These are phyloP conservation scores for Dromas ardeola DNA, from an alignment of 2,113 vertebrate genomes.

Conservation along the genomic window DNA sequence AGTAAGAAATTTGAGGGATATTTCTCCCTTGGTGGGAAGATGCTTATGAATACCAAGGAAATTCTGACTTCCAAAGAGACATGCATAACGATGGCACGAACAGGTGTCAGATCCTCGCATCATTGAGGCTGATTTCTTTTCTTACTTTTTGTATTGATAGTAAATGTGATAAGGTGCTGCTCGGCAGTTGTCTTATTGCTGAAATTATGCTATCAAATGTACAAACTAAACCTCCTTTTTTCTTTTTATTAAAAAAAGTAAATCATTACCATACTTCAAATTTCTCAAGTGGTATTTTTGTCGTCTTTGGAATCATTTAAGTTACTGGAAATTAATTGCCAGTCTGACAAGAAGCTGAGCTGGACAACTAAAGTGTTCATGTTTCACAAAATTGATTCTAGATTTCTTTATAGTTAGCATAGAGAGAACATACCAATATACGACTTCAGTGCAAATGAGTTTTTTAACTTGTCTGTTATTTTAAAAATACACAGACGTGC, in stretches of 20 bases:
- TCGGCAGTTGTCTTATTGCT: neutral
- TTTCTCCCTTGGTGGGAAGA: constrained; percentile 45
- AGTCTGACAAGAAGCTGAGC: neutral
- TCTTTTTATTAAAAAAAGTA: neutral
- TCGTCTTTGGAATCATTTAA: neutral
- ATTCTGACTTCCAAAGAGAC: neutral
- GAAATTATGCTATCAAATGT: neutral
- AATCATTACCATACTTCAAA: neutral
- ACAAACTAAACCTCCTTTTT: neutral
- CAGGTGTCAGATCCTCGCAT: neutral
- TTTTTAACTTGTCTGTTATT: neutral
- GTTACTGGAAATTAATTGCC: neutral
- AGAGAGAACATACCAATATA: neutral
- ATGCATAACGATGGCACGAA: neutral
- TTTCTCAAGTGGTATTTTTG: neutral
- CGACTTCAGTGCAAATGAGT: neutral
- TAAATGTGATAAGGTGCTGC: neutral
- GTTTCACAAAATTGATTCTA: neutral
- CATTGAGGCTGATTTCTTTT: neutral
- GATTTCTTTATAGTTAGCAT: neutral
- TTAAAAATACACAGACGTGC: neutral
- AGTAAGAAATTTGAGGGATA: neutral
- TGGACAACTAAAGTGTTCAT: neutral
- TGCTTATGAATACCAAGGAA: constrained; percentile 49
- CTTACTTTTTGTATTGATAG: neutral